Conservation (phyloP, 2,797 vertebrate species). For the Pygocentrus nattereri region DNA sequence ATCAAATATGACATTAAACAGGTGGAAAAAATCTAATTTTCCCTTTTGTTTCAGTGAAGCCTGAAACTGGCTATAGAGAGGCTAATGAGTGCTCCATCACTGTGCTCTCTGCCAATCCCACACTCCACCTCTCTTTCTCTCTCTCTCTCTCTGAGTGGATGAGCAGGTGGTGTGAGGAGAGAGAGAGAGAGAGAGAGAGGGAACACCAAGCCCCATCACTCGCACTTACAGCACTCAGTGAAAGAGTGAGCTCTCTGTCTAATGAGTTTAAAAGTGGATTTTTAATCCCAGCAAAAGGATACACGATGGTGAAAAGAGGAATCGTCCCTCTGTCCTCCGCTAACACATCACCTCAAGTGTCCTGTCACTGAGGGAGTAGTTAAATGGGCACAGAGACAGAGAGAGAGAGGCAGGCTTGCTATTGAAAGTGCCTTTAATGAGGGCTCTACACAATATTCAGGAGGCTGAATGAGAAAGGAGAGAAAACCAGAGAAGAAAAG, state of each 20-base stretch:
- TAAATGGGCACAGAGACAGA: slow-evolving; percentile 63
- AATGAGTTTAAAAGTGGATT: slow-evolving; percentile 75
- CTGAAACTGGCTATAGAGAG: background rate
- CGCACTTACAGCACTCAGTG: slow-evolving; percentile 29
- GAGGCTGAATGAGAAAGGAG: background rate
- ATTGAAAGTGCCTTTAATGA: background rate
- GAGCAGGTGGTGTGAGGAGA: background rate
- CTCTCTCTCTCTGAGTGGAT: background rate
- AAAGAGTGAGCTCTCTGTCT: slow-evolving; percentile 64
- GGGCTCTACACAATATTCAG: background rate
- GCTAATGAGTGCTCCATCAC: slow-evolving; percentile 10
- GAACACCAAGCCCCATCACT: slow-evolving; percentile 25
- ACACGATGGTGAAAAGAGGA: slow-evolving; percentile 64
- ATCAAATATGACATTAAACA: background rate
- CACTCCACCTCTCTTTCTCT: background rate
- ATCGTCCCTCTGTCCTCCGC: slow-evolving; percentile 60
- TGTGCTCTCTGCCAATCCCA: background rate
- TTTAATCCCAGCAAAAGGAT: slow-evolving; percentile 63
- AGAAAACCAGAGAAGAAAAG: slow-evolving; percentile 77
- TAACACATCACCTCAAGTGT: slow-evolving; percentile 70
- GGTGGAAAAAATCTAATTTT: background rate
- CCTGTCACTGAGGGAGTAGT: slow-evolving; percentile 71
- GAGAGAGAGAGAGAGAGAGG: background rate
- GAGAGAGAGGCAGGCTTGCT: slow-evolving; percentile 67
- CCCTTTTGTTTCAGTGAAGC: background rate